Conservation (phyloP, 2,888 invertebrate genomes). For the Chaetoderma sp. region DNA sequence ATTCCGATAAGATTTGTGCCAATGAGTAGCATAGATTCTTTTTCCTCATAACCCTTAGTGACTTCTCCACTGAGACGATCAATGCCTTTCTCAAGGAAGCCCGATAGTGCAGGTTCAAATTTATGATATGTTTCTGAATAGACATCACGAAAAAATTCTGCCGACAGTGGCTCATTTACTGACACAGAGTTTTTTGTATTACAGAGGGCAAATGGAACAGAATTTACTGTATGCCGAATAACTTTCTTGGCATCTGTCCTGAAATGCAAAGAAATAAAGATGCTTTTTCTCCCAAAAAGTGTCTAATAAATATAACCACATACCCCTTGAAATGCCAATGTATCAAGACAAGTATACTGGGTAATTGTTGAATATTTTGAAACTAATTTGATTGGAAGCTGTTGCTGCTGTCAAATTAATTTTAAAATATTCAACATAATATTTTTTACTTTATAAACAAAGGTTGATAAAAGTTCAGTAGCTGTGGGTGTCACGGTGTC, state of each 20-base stretch:
- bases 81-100: slow-evolving; percentile 84
- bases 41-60: slow-evolving; percentile 86
- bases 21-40: slow-evolving; percentile 86
- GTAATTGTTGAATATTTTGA: too few species aligned
- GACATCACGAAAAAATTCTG: slow-evolving; percentile 75
- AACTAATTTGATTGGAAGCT: too few species aligned
- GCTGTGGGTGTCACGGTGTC: too few species aligned
- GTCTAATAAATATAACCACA: too few species aligned
- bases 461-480: too few species aligned
- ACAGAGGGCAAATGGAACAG: slow-evolving; percentile 81
- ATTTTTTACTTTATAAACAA: too few species aligned
- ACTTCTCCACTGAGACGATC: slow-evolving; percentile 86
- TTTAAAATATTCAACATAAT: too few species aligned
- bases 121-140: slow-evolving; percentile 86
- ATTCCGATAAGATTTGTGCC: slow-evolving; percentile 84
- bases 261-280: slow-evolving; percentile 12
- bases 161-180: slow-evolving; percentile 80
- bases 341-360: too few species aligned
- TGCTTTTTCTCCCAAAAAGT: too few species aligned
- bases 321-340: too few species aligned
- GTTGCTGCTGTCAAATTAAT: too few species aligned
- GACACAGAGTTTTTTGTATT: slow-evolving; percentile 75
- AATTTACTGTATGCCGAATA: slow-evolving; percentile 83
- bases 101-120: slow-evolving; percentile 82
- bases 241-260: slow-evolving; percentile 83